phyloP scores from a whole-genome alignment of 2,888 invertebrate genomes.

The Busseola fusca region DNA sequence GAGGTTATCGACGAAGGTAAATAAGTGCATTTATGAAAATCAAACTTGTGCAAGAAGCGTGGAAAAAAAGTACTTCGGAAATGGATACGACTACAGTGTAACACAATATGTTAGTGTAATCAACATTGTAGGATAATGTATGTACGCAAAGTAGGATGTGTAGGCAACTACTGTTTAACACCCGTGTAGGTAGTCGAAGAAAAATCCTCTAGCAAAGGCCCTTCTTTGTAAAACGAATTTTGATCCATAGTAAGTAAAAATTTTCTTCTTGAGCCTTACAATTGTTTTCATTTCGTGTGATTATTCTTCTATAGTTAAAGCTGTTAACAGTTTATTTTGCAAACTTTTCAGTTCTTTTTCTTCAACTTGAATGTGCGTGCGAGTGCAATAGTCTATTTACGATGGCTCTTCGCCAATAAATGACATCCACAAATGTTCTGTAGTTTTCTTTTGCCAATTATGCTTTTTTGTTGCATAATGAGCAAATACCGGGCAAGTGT shows the following conservation, averaged over 20 bases:
- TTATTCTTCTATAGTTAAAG: neutral
- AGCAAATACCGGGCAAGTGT: conserved; percentile 85
- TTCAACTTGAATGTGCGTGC: conserved; percentile 63
- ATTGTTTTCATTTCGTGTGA: neutral
- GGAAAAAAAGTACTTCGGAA: conserved; percentile 10
- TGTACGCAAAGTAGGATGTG: conserved; percentile 54
- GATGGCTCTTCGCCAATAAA: conserved; percentile 74
- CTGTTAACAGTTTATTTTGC: conserved; percentile 6
- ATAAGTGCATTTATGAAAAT: conserved; percentile 36
- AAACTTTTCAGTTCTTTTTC: conserved; percentile 43
- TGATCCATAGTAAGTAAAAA: neutral
- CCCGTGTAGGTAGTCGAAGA: conserved; percentile 57
- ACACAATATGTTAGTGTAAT: conserved; percentile 54
- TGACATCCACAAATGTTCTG: conserved; percentile 83
- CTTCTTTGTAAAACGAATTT: neutral
- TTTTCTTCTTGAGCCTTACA: conserved; percentile 1
- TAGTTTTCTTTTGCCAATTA: conserved; percentile 82
- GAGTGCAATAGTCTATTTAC: conserved; percentile 58
- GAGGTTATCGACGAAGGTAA: conserved; percentile 22
- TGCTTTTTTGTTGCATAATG: conserved; percentile 86
- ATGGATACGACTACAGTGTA: conserved; percentile 50
- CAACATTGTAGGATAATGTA: conserved; percentile 55
- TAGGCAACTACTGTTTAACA: conserved; percentile 53
- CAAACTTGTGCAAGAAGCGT: conserved; percentile 37
- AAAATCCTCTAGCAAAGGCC: conserved; percentile 30